Evolutionary conservation across 1,140 invertebrate species (phyloP).

Genomic region (Orchestia grillus): DNA sequence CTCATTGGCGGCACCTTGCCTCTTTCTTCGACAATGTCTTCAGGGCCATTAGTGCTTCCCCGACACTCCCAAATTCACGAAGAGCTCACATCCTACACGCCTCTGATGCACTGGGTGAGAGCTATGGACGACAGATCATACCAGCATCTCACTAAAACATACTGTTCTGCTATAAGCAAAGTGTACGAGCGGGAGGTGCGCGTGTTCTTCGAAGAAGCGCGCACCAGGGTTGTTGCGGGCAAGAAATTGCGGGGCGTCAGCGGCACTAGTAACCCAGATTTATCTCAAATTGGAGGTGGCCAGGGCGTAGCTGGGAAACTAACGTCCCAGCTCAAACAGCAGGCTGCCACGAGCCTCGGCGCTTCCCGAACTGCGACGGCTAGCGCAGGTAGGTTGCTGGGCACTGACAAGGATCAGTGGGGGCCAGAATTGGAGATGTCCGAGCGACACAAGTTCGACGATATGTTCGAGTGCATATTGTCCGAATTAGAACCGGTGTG

Average conservation of each 20-base stretch:
- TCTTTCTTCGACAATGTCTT: not conserved
- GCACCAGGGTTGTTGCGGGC: conserved; percentile 71
- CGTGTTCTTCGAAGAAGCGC: conserved; percentile 84
- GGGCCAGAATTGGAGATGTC: conserved; percentile 75
- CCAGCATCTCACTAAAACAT: conserved; percentile 83
- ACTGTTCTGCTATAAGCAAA: conserved; percentile 83
- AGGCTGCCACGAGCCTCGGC: conserved; percentile 67
- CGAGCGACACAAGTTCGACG: conserved; percentile 78
- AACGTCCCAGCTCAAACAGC: conserved; percentile 69
- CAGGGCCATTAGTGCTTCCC: conserved; percentile 80
- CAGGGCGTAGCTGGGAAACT: conserved; percentile 68
- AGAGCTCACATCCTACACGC: conserved; percentile 84
- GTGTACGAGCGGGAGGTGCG: conserved; percentile 87
- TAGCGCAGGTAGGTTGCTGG: conserved; percentile 72
- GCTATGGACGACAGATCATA: conserved; percentile 87
- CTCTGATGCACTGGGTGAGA: conserved; percentile 92
- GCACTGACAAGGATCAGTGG: conserved; percentile 76
- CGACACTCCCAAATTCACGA: conserved; percentile 82
- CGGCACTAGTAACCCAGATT: conserved; percentile 40
- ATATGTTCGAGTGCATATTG: conserved; percentile 84
- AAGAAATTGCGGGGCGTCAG: conserved; percentile 33
- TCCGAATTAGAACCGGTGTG: conserved; percentile 92
- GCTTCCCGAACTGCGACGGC: conserved; percentile 57
- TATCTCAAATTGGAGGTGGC: conserved; percentile 63
- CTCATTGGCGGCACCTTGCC: not conserved